These are phyloP conservation scores for Dromas ardeola DNA, from an alignment of 2,113 vertebrate species.

Conservation along the genomic window DNA sequence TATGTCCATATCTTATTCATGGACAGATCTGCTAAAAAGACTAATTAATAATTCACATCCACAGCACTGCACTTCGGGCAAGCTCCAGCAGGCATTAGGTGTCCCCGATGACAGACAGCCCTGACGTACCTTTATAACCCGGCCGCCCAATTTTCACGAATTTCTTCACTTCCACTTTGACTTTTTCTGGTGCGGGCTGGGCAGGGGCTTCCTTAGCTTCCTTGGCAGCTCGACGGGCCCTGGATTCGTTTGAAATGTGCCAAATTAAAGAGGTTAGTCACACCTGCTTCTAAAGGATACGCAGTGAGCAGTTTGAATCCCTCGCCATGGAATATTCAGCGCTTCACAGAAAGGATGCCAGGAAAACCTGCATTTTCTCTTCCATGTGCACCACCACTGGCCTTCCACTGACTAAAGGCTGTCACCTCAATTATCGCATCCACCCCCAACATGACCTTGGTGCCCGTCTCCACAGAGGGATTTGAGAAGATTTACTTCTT, in stretches of 20 bases:
- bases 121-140: slow-evolving; percentile 89
- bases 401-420: not conserved
- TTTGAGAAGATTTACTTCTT: not conserved
- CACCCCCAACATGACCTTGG: not conserved
- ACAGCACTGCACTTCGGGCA: not conserved
- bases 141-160: slow-evolving; percentile 98
- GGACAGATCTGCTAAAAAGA: not conserved
- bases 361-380: not conserved
- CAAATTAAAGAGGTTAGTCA: no score
- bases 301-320: not conserved
- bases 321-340: fast-evolving
- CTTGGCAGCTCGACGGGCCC: slow-evolving; percentile 81
- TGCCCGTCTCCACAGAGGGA: not conserved
- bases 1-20: not conserved
- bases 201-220: slow-evolving; percentile 97
- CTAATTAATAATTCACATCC: not conserved
- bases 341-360: not conserved
- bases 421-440: not conserved
- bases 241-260: not conserved
- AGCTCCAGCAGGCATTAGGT: not conserved
- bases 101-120: not conserved
- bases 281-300: not conserved
- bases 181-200: slow-evolving; percentile 95
- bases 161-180: slow-evolving; percentile 98
- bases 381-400: fast-evolving